Percentiles rank a stretch among this genome's conserved stretches.
phyloP scores from a whole-genome alignment of 2,888 invertebrate genomes.

The Eupithecia tripunctaria region DNA sequence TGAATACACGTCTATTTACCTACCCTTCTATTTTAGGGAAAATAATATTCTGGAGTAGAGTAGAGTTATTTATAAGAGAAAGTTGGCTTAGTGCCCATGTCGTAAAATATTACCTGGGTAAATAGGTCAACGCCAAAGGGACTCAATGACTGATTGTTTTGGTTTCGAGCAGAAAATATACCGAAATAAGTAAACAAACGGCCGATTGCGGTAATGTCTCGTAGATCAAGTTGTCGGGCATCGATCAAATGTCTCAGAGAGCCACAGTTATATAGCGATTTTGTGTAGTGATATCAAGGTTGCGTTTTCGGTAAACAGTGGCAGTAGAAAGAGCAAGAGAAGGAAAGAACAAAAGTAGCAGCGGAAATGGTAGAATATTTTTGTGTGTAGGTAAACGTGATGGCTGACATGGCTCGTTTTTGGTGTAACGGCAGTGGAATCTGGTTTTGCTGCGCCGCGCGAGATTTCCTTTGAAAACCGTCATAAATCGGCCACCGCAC shows the following conservation, averaged over 20 bases:
- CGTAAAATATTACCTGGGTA: constrained; percentile 38
- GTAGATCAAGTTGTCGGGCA: background rate
- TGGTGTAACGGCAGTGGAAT: no score
- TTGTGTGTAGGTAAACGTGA: no score
- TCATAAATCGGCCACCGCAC: no score
- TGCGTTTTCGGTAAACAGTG: background rate
- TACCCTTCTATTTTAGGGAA: constrained; percentile 26
- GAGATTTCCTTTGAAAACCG: no score
- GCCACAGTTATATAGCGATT: background rate
- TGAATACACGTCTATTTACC: constrained; percentile 12
- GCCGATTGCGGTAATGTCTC: constrained; percentile 3
- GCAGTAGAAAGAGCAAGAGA: no score
- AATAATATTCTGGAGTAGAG: constrained; percentile 22
- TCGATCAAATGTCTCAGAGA: background rate
- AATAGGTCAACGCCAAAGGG: constrained; percentile 32
- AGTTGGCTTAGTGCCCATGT: constrained; percentile 42
- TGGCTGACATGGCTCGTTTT: no score
- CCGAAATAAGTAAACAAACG: background rate
- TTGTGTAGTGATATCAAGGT: background rate
- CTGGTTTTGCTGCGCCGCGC: no score
- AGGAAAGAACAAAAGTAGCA: no score
- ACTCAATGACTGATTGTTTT: constrained; percentile 32
- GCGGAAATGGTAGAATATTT: no score
- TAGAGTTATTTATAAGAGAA: constrained; percentile 23
- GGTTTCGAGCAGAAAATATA: constrained; percentile 15